A percentile compares a stretch with the other conserved stretches of the same genome.
phyloP scores from a whole-genome alignment of 2,888 invertebrate species.

The Tipula lateralis region DNA sequence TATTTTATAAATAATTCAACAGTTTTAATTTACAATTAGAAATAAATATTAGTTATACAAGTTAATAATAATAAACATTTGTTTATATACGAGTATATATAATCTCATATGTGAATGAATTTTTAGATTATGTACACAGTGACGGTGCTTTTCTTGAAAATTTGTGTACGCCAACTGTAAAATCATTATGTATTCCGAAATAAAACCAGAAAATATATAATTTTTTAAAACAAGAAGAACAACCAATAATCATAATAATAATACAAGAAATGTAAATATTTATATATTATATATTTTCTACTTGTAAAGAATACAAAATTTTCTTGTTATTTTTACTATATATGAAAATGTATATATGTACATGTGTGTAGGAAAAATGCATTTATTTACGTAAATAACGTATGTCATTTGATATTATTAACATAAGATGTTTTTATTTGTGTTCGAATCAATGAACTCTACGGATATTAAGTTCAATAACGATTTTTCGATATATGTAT shows the following conservation, averaged over 20 bases:
- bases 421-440: neutral
- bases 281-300: slow-evolving; percentile 6
- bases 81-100: neutral
- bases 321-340: neutral
- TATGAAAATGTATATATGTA: slow-evolving; percentile 11
- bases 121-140: neutral
- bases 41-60: slow-evolving; percentile 24
- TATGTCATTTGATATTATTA: slow-evolving; percentile 24
- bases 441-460: neutral
- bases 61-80: slow-evolving; percentile 9
- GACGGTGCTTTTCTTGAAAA: neutral
- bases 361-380: neutral
- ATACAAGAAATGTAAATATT: slow-evolving; percentile 14
- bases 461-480: neutral
- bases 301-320: slow-evolving; percentile 3
- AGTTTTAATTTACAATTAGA: neutral
- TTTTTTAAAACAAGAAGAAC: slow-evolving; percentile 8
- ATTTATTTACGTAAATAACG: neutral
- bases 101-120: neutral
- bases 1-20: slow-evolving; percentile 24
- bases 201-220: neutral
- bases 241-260: slow-evolving; percentile 24
- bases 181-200: neutral
- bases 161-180: neutral
- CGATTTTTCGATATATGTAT: neutral